Conservation (phyloP, 2,113 vertebrate genomes). For the Salvator merianae region DNA sequence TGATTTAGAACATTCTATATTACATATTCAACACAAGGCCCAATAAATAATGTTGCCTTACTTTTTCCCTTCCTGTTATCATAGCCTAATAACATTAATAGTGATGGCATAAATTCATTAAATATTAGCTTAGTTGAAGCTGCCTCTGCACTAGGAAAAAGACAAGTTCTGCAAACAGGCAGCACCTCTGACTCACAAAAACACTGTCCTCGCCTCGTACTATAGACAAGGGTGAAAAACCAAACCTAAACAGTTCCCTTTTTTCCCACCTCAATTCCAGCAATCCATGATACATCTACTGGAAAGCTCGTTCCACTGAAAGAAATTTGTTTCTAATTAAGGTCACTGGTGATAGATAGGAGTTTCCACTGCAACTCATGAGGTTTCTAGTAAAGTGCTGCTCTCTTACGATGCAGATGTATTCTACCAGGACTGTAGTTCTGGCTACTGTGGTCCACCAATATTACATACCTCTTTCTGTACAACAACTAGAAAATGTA, state of each 20-base stretch:
- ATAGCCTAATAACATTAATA: background rate
- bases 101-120: constrained; percentile 6
- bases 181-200: background rate
- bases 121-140: background rate
- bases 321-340: background rate
- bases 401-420: background rate
- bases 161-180: background rate
- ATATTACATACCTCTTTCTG: background rate
- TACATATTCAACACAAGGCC: background rate
- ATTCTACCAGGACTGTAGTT: constrained; percentile 18
- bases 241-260: background rate
- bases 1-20: background rate
- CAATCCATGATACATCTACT: background rate
- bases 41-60: background rate
- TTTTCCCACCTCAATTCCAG: background rate
- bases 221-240: background rate
- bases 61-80: constrained; percentile 9
- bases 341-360: constrained; percentile 1
- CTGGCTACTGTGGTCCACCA: background rate
- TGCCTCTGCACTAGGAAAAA: constrained; percentile 15
- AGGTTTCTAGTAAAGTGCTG: constrained; percentile 12
- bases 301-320: background rate
- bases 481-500: background rate
- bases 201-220: too few species aligned
- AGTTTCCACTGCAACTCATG: background rate